These are phyloP conservation scores for Petrolisthes manimaculis DNA, from an alignment of 2,888 invertebrate genomes.

Conservation along the genomic window DNA sequence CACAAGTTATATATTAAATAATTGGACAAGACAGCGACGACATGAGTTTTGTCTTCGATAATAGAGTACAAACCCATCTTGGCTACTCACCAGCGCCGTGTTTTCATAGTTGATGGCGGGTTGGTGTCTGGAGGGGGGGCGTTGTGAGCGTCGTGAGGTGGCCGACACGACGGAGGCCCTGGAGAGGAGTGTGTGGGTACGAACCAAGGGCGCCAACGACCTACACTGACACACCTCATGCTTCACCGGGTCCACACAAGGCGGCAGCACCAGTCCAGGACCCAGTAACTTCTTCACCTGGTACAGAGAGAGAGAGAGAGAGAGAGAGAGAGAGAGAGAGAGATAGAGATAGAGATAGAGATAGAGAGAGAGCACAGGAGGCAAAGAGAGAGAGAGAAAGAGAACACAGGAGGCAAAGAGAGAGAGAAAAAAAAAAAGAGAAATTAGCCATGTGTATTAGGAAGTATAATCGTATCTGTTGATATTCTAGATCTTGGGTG, in stretches of 20 bases:
- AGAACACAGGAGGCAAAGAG: too few species aligned
- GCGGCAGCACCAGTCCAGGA: slow-evolving; percentile 23
- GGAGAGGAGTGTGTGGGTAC: slow-evolving; percentile 45
- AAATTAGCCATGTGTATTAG: too few species aligned
- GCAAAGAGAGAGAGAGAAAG: too few species aligned
- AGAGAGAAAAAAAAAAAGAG: too few species aligned
- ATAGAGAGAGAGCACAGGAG: too few species aligned
- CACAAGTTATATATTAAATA: too few species aligned
- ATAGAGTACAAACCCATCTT: too few species aligned
- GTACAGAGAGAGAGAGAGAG: neutral
- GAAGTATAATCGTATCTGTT: neutral
- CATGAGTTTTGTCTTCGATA: too few species aligned
- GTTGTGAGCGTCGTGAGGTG: slow-evolving; percentile 19
- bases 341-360: neutral
- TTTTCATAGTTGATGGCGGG: slow-evolving; percentile 11
- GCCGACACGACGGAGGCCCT: slow-evolving; percentile 34
- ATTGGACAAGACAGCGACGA: too few species aligned
- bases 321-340: neutral
- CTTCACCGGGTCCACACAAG: slow-evolving; percentile 47
- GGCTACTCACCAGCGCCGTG: neutral
- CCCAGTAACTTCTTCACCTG: slow-evolving; percentile 39
- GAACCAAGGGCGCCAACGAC: slow-evolving; percentile 37
- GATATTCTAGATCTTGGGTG: too few species aligned
- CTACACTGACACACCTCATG: slow-evolving; percentile 54
- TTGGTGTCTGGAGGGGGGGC: slow-evolving; percentile 29